Base-by-base conservation (phyloP, 2,888 invertebrate species). In the Endomychus coccineus region DNA sequence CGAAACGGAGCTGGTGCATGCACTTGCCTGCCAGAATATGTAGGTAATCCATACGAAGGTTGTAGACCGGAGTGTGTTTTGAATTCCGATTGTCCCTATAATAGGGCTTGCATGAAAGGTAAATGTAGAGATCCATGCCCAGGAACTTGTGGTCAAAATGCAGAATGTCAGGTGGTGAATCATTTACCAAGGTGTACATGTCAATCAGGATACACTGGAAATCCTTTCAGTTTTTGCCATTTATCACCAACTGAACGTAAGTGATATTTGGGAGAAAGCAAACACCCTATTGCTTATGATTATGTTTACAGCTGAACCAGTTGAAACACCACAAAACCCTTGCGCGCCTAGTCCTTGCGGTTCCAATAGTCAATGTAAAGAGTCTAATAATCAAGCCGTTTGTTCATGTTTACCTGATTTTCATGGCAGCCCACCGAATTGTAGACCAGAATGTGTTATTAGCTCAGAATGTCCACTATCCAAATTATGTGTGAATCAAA, bases 301-400 rank as follows among this genome's bases (percentile, higher is more conserved):
- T 11, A 13, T 13, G n/a, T 16, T 31, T 37, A 27, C 9, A 34
- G 36, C 17, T 14, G 13, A 14, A 3, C 12, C 27, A 4, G 27
- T 22, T 10, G 17, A 7, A 6, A 46, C 49, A 32, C 41, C 45
- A 14, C 35, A 24, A 16, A 53, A 58, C 29, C 75, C 75, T 9
- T 78, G 78, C 50, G 66, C 74, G 58, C 77, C 78, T 28, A 75
- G 75, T 12, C 81, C 80, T 0, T 90, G 89, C 58, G 89, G 89
- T 21, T 78, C 85, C 4, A 86, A 87, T 56, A 85, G 87, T 45
- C 71, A 80, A 51, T 89, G 89, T 55, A 77, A 78, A 50, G 80
- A 78, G 59, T 60, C 75, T 15, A 83, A 83, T 50, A 66, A 62
- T 23, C 71, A 80, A 65, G 76, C 78, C 2, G 75, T 77, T 1